Percentiles rank a stretch among this genome's conserved stretches.
These are phyloP conservation scores for Bambusicola thoracicus DNA, from an alignment of 2,113 vertebrate species.

Conservation along the genomic window DNA sequence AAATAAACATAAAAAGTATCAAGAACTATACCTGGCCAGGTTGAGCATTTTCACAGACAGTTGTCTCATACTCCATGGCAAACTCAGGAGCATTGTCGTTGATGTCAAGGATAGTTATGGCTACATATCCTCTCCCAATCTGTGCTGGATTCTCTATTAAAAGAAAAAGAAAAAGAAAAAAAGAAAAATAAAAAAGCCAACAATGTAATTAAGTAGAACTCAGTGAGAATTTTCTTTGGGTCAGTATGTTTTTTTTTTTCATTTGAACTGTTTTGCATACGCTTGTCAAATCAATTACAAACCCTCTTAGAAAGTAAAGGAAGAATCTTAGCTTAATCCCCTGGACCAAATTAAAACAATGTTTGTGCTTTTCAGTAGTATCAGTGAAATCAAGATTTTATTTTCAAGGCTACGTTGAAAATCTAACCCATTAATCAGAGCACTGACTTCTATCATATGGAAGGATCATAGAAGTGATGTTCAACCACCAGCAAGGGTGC, in stretches of 20 bases:
- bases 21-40: conserved; percentile 85
- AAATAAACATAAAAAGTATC: background rate
- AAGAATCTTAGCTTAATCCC: background rate
- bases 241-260: background rate
- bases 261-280: background rate
- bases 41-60: conserved; percentile 90
- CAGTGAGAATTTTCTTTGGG: background rate
- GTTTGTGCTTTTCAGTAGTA: background rate
- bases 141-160: conserved; percentile 90
- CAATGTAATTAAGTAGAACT: background rate
- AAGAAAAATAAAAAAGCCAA: background rate
- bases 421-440: background rate
- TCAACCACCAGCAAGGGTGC: background rate
- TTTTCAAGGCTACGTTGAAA: background rate
- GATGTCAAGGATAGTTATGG: conserved; percentile 90
- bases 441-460: background rate
- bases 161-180: background rate
- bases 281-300: background rate
- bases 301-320: background rate
- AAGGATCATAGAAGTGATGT: background rate
- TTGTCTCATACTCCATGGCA: conserved; percentile 92
- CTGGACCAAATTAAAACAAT: background rate
- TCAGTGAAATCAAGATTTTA: background rate
- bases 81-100: conserved; percentile 97
- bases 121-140: conserved; percentile 87